Percentiles rank a stretch among this genome's conserved stretches.
Conservation (phyloP, 1,140 invertebrate genomes). For the Carcinoscorpius rotundicauda region DNA sequence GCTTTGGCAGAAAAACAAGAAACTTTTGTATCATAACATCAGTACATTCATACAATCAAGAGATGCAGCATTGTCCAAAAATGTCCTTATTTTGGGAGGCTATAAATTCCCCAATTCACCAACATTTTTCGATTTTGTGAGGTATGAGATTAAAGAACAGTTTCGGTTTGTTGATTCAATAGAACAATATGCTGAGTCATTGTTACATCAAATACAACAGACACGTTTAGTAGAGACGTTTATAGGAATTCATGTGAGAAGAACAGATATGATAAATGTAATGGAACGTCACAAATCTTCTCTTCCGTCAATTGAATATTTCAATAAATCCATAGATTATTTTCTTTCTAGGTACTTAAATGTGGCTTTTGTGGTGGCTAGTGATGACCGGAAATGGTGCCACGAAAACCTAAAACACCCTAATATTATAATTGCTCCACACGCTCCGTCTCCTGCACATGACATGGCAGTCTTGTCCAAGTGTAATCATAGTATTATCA, state of each 20-base stretch:
- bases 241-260: conserved; percentile 45
- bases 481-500: conserved; percentile 32
- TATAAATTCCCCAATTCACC: no score
- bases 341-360: conserved; percentile 37
- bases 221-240: conserved; percentile 28
- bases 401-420: conserved; percentile 29
- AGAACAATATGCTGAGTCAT: no score
- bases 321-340: conserved; percentile 41
- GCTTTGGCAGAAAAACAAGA: no score
- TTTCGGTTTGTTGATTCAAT: no score
- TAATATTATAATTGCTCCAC: conserved; percentile 18
- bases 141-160: no score
- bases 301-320: conserved; percentile 43
- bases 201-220: background rate
- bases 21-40: no score
- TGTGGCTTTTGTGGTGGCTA: conserved; percentile 44
- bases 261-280: conserved; percentile 38
- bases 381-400: conserved; percentile 49
- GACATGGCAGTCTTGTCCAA: conserved; percentile 27
- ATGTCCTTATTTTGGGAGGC: no score
- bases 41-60: no score
- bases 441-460: conserved; percentile 18
- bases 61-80: no score
- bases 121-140: no score
- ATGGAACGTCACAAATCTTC: conserved; percentile 43